Conservation (phyloP, 2,113 vertebrate genomes). For the Anser brachyrhynchus region DNA sequence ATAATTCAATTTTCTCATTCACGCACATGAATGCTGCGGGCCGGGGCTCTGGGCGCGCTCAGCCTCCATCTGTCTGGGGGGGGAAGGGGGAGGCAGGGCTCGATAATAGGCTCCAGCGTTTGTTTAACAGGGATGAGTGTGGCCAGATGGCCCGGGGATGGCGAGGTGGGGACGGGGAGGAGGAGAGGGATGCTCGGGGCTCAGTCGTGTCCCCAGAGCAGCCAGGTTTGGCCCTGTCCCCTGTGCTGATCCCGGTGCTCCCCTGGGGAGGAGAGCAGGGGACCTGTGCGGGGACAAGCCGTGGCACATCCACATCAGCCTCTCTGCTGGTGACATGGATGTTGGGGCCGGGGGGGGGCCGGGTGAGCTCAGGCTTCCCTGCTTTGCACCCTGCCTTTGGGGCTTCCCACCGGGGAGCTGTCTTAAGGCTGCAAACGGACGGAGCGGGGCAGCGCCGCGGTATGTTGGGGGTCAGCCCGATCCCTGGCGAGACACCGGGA, state of each 20-base stretch:
- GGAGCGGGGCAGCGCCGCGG: fast-evolving
- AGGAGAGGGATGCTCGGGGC: background rate
- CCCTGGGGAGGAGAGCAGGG: background rate
- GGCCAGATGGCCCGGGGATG: slow-evolving; percentile 66
- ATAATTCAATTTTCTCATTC: slow-evolving; percentile 77
- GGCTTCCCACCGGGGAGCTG: background rate
- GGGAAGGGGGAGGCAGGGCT: slow-evolving; percentile 44
- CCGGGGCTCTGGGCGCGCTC: slow-evolving; percentile 27
- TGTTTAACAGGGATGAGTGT: slow-evolving; percentile 72
- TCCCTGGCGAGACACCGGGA: background rate
- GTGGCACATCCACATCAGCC: background rate
- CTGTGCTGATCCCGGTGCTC: background rate
- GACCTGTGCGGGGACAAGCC: background rate
- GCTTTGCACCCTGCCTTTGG: background rate
- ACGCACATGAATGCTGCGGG: slow-evolving; percentile 73
- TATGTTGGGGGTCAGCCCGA: background rate
- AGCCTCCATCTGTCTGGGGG: slow-evolving; percentile 69
- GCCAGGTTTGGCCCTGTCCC: background rate
- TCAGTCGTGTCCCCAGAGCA: background rate
- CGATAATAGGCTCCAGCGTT: slow-evolving; percentile 70
- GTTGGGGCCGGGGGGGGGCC: background rate
- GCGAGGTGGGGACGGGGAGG: background rate
- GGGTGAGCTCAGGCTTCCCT: background rate
- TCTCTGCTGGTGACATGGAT: background rate
- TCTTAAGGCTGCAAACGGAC: background rate